These are phyloP conservation scores for Megaceryle maxima DNA, from an alignment of 2,113 vertebrate species.

Conservation along the genomic window DNA sequence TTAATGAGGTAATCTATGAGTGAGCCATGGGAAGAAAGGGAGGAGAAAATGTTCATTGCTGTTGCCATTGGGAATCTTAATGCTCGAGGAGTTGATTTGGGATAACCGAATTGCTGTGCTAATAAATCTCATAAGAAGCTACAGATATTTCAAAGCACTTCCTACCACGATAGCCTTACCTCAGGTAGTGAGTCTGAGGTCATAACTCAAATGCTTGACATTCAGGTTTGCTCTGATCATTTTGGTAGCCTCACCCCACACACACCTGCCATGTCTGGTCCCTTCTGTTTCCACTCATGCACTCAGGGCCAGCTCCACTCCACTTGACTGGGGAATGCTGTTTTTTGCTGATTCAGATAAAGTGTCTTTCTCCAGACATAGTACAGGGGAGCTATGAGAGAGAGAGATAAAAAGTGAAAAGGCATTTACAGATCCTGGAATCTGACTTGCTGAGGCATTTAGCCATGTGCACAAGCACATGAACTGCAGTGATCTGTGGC, in stretches of 20 bases:
- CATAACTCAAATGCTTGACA: background rate
- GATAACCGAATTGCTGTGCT: background rate
- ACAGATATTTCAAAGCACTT: background rate
- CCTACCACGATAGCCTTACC: background rate
- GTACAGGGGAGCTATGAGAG: background rate
- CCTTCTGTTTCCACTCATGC: rapidly evolving
- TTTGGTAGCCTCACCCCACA: background rate
- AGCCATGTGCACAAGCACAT: background rate
- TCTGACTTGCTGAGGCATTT: background rate
- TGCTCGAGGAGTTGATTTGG: background rate
- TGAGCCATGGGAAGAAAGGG: background rate
- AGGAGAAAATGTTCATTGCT: background rate
- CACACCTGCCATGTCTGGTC: rapidly evolving
- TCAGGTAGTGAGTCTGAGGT: background rate
- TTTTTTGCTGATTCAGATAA: background rate
- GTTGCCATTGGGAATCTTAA: background rate
- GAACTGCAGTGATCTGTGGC: background rate
- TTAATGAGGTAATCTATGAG: background rate
- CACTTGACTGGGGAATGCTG: background rate
- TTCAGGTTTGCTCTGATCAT: background rate
- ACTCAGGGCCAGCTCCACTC: background rate
- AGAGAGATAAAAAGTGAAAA: background rate
- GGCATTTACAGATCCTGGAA: background rate
- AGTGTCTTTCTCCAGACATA: background rate
- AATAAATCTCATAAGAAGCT: background rate